Percentiles rank a stretch among this genome's conserved stretches.
These are phyloP conservation scores for Camponotus vicinus DNA, from an alignment of 1,140 invertebrate genomes.

Conservation along the genomic window DNA sequence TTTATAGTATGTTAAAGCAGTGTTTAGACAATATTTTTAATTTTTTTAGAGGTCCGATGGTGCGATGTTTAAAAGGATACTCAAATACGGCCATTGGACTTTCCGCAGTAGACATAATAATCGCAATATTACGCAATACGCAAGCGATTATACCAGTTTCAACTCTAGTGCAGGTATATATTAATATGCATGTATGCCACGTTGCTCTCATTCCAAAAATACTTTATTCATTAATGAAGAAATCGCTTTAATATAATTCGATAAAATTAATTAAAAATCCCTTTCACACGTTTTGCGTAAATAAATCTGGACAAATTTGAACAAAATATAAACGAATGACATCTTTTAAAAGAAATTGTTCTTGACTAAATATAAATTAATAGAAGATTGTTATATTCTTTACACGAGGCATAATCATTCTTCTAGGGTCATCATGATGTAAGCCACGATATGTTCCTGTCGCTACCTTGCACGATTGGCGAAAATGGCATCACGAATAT, in stretches of 20 bases:
- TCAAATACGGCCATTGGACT: conserved; percentile 87
- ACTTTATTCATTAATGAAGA: neutral
- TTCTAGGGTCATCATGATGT: conserved; percentile 87
- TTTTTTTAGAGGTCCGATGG: conserved; percentile 83
- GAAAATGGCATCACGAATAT: conserved; percentile 87
- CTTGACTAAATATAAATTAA: neutral
- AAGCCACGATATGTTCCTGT: conserved; percentile 87
- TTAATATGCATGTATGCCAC: neutral
- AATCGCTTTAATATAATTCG: neutral
- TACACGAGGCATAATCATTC: conserved; percentile 28
- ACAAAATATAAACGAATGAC: neutral
- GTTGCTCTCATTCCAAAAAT: neutral
- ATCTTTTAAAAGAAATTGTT: neutral
- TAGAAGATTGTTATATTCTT: neutral
- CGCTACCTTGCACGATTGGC: conserved; percentile 87
- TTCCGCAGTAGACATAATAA: conserved; percentile 85
- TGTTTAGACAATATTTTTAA: conserved; percentile 25
- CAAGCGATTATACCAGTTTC: conserved; percentile 87
- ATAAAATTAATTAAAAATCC: neutral
- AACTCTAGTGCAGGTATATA: conserved; percentile 86
- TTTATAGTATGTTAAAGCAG: neutral
- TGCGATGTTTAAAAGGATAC: conserved; percentile 87
- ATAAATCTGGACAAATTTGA: neutral
- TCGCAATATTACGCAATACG: conserved; percentile 86
- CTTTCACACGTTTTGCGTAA: neutral